A percentile compares a stretch with the other conserved stretches of the same genome.
These are phyloP conservation scores for Cyanocitta stelleri DNA, from an alignment of 2,113 vertebrate genomes.

Conservation along the genomic window DNA sequence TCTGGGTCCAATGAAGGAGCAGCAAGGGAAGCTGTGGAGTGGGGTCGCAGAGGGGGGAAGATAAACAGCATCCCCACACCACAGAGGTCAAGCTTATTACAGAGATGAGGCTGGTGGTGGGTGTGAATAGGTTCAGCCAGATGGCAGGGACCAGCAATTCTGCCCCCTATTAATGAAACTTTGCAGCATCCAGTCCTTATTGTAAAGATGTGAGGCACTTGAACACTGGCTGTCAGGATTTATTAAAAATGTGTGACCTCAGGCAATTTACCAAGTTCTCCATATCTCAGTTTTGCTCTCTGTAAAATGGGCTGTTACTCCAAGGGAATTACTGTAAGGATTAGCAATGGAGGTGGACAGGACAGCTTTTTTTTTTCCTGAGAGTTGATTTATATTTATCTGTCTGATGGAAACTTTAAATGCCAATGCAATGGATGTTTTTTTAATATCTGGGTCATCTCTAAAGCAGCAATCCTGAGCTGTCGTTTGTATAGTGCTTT, in stretches of 20 bases:
- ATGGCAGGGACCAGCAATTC: background rate
- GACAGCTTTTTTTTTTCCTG: background rate
- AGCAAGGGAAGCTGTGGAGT: background rate
- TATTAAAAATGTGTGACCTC: background rate
- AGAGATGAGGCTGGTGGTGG: background rate
- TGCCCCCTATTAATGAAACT: background rate
- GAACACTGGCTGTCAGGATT: background rate
- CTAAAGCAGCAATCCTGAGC: background rate
- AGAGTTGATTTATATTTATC: background rate
- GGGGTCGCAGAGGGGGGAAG: background rate
- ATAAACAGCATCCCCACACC: slow-evolving; percentile 25
- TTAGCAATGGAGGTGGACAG: background rate
- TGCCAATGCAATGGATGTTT: background rate
- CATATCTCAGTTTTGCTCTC: background rate
- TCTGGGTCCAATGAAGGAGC: slow-evolving; percentile 55
- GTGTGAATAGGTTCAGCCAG: background rate
- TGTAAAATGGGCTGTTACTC: background rate
- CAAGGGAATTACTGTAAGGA: background rate
- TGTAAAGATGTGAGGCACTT: background rate
- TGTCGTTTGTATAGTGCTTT: background rate
- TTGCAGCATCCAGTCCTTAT: background rate
- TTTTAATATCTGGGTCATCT: background rate
- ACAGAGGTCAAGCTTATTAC: background rate
- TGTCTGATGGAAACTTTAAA: background rate
- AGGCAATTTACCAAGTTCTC: background rate